Percentiles rank a stretch among this genome's conserved stretches.
Evolutionary conservation across 2,888 invertebrate genomes (phyloP).

Genomic region (Microctonus hyperodae): DNA sequence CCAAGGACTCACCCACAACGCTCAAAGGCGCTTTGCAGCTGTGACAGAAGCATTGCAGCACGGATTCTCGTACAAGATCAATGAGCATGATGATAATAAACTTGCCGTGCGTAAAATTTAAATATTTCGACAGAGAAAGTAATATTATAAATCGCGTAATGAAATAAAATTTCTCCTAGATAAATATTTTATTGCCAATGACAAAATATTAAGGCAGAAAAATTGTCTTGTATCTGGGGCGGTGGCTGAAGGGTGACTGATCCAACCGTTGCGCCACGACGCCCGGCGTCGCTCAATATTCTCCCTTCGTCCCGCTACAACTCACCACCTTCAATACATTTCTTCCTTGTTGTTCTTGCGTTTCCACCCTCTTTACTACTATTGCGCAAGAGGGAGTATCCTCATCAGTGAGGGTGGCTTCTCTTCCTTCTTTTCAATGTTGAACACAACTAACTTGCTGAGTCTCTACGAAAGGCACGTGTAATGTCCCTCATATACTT

Average conservation of each 20-base stretch:
- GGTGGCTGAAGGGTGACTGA: conserved; percentile 71
- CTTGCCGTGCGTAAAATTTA: conserved; percentile 4
- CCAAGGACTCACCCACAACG: conserved; percentile 58
- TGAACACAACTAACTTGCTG: neutral
- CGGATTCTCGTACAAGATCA: conserved; percentile 89
- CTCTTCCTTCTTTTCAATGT: conserved; percentile 4
- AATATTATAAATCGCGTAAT: neutral
- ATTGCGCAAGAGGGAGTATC: conserved; percentile 8
- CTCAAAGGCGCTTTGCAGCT: conserved; percentile 84
- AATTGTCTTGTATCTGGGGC: conserved; percentile 66
- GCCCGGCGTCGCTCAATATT: conserved; percentile 70
- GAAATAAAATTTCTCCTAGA: neutral
- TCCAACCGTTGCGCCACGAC: conserved; percentile 66
- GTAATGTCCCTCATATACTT: neutral
- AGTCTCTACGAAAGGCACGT: neutral
- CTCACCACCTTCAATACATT: conserved; percentile 28
- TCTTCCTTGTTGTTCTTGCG: conserved; percentile 19
- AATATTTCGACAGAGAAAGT: neutral
- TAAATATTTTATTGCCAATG: conserved; percentile 10
- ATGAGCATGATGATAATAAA: conserved; percentile 75
- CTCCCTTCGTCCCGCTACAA: conserved; percentile 55
- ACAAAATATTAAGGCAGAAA: conserved; percentile 61
- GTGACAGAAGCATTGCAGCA: conserved; percentile 94
- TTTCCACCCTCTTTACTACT: conserved; percentile 10
- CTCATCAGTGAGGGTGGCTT: neutral